These are phyloP conservation scores for Protonemura montana DNA, from an alignment of 2,888 invertebrate genomes.

Conservation along the genomic window DNA sequence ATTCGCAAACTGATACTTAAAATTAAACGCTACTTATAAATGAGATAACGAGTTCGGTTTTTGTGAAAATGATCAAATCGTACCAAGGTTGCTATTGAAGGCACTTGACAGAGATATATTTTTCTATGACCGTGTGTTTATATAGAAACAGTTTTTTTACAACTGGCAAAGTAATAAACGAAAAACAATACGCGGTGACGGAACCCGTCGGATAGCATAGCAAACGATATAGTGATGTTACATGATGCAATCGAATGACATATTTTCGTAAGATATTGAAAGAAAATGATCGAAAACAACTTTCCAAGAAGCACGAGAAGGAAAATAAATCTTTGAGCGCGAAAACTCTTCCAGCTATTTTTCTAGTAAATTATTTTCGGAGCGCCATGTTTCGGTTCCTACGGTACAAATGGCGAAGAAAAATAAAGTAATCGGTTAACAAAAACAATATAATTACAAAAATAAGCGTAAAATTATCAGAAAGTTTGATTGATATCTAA, in stretches of 20 bases:
- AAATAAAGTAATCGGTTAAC: not conserved
- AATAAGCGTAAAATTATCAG: not conserved
- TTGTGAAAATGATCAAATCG: too few relatives aligned
- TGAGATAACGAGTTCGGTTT: too few relatives aligned
- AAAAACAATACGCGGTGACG: not conserved
- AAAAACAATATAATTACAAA: not conserved
- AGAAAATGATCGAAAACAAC: not conserved
- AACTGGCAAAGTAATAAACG: not conserved
- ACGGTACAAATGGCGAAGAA: not conserved
- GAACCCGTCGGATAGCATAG: not conserved
- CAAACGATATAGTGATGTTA: too few relatives aligned
- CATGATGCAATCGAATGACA: not conserved
- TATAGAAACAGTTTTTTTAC: too few relatives aligned
- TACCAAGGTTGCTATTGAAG: too few relatives aligned
- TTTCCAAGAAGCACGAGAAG: not conserved
- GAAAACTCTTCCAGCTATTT: not conserved
- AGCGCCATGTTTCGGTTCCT: not conserved
- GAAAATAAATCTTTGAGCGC: not conserved
- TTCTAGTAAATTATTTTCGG: not conserved
- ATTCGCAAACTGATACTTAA: too few relatives aligned
- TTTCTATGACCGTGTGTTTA: not conserved
- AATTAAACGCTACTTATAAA: too few relatives aligned
- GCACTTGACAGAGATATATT: not conserved
- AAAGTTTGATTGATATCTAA: not conserved
- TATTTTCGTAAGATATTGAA: not conserved